Percentiles rank a stretch among this genome's conserved stretches.
Evolutionary conservation across 2,797 vertebrate genomes (phyloP).

Genomic region (Masticophis lateralis): DNA sequence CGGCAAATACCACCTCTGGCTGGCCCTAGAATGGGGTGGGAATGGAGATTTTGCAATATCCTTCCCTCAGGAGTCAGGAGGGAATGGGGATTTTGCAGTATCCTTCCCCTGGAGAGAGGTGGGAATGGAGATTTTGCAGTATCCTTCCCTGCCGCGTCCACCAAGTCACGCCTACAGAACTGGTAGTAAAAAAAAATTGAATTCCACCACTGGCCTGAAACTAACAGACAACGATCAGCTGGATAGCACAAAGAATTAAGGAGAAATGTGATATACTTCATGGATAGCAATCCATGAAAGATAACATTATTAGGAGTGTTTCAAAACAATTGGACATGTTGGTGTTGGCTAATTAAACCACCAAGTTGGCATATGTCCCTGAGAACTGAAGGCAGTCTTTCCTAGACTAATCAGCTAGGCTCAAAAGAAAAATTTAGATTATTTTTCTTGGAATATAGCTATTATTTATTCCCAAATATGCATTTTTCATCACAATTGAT

Average conservation of each 20-base stretch:
- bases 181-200: too few relatives aligned
- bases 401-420: background rate
- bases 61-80: too few relatives aligned
- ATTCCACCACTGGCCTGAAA: background rate
- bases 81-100: too few relatives aligned
- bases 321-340: background rate
- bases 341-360: constrained; percentile 5
- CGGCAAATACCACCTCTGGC: too few relatives aligned
- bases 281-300: background rate
- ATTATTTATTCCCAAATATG: background rate
- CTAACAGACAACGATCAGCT: background rate
- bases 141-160: too few relatives aligned
- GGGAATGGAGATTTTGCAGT: too few relatives aligned
- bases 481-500: background rate
- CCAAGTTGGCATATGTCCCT: background rate
- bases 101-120: too few relatives aligned
- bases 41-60: too few relatives aligned
- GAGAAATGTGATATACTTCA: background rate
- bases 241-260: background rate
- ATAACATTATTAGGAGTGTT: background rate
- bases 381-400: background rate
- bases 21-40: too few relatives aligned
- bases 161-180: too few relatives aligned
- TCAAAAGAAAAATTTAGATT: background rate
- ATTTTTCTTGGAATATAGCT: background rate